Evolutionary conservation across 2,888 invertebrate genomes (phyloP).

Genomic region (Furcula furcula): DNA sequence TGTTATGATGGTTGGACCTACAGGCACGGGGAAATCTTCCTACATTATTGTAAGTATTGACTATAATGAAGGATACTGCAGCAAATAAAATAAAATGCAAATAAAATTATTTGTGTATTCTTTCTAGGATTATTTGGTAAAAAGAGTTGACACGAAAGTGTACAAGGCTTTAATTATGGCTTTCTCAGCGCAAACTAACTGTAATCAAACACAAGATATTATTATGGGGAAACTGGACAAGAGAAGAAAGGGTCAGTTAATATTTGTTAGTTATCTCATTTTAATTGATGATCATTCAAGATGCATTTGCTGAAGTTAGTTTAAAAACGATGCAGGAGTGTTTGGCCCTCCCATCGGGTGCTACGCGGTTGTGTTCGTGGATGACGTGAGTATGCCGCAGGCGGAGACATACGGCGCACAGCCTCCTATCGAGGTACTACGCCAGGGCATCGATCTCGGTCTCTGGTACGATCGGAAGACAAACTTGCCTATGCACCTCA

Average conservation of each 20-base stretch:
- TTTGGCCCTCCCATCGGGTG: constrained; percentile 96
- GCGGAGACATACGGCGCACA: constrained; percentile 96
- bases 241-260: constrained; percentile 90
- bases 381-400: constrained; percentile 97
- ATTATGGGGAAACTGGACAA: constrained; percentile 97
- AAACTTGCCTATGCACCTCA: constrained; percentile 87
- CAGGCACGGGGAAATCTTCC: constrained; percentile 97
- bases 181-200: constrained; percentile 96
- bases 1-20: constrained; percentile 94
- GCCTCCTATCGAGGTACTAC: constrained; percentile 94
- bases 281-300: too few relatives aligned
- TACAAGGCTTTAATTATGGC: constrained; percentile 94
- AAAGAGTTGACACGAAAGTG: constrained; percentile 87
- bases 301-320: not conserved
- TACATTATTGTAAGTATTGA: constrained; percentile 91
- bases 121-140: constrained; percentile 92
- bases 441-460: constrained; percentile 94
- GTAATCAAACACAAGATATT: constrained; percentile 96
- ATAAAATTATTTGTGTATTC: too few relatives aligned
- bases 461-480: constrained; percentile 95
- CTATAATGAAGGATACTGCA: too few relatives aligned
- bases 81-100: too few relatives aligned
- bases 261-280: too few relatives aligned
- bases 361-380: constrained; percentile 94
- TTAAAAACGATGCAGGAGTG: constrained; percentile 82